Conservation (phyloP, 2,888 invertebrate species). For the Heliconius aoede region DNA sequence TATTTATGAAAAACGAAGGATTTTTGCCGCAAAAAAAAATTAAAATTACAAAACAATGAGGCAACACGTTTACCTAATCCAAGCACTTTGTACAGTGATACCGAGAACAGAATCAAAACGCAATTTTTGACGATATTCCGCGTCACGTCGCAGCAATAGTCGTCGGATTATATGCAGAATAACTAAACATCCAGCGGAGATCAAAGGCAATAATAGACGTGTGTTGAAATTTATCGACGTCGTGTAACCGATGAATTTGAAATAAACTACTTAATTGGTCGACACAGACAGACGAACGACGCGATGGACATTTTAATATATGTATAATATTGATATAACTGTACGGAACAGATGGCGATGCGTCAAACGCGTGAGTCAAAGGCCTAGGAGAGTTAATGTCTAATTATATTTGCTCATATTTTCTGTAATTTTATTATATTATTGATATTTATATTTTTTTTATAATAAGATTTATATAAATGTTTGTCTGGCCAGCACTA, state of each 20-base stretch:
- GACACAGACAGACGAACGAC: constrained; percentile 54
- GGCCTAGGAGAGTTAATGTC: background rate
- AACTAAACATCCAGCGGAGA: constrained; percentile 75
- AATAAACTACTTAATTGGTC: constrained; percentile 63
- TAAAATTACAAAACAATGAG: background rate
- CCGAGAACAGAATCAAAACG: constrained; percentile 50
- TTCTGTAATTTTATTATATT: too few relatives aligned
- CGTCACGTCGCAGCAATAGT: constrained; percentile 79
- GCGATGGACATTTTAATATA: constrained; percentile 66
- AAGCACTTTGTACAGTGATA: constrained; percentile 42
- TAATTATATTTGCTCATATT: background rate
- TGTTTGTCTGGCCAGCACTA: too few relatives aligned
- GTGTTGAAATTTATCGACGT: constrained; percentile 79
- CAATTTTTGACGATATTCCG: constrained; percentile 72
- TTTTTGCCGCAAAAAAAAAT: background rate
- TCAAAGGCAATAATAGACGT: constrained; percentile 81
- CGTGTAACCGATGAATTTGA: constrained; percentile 68
- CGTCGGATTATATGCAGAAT: constrained; percentile 72
- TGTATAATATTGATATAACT: constrained; percentile 60
- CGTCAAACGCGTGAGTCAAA: constrained; percentile 2
- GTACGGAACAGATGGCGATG: constrained; percentile 33
- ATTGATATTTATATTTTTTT: too few relatives aligned
- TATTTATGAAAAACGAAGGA: background rate
- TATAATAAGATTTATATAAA: too few relatives aligned
- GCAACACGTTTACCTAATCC: constrained; percentile 26